Evolutionary conservation across 2,888 invertebrate species (phyloP), one percentile per base, ranked within the genome.

Genomic region (Drosophila limbata): DNA sequence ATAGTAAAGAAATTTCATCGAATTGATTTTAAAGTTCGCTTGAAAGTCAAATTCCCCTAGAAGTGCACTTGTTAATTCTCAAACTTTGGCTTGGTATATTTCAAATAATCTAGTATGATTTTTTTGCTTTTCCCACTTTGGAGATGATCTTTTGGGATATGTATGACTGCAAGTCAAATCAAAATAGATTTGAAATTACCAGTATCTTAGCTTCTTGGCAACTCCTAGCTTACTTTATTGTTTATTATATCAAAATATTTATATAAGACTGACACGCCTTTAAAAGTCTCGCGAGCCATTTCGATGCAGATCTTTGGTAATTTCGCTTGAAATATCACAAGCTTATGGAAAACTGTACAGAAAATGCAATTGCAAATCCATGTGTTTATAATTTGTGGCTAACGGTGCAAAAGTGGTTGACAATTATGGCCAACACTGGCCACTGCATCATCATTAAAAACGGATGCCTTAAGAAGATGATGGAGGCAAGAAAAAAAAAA

Each of bases 321-420:
- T 51, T 44, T 74, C 37, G 21, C 56, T 35, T 6, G 11, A 57
- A 51, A 37, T 57, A 31, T 57, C 19, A 28, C 31, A 51, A 44
- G 42, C 51, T 13, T 37, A 44, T 13, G 45, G 37, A 52, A 39
- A 44, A 47, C 52, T 64, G 57, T 44, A 40, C 55, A 44, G 61
- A 45, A 62, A 57, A 48, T 61, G 74, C 61, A 65, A 78, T 64
- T 69, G 65, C 62, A 60, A 59, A 78, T 78, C 65, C 42, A 73
- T 72, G 81, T 83, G 85, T 69, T 88, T 73, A 82, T 88, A 85
- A 88, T 88, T 84, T 85, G 86, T 77, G 69, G 82, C 80, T 72
- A 74, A 83, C 83, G 83, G 86, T 77, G 86, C 81, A 80, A 72
- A 80, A 81, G 83, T 69, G 77, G 77, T 83, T 88, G 84, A 88